Evolutionary conservation across 1,140 invertebrate genomes (phyloP), one percentile per base, ranked within the genome.

Genomic region (Zelostemma sp.): DNA sequence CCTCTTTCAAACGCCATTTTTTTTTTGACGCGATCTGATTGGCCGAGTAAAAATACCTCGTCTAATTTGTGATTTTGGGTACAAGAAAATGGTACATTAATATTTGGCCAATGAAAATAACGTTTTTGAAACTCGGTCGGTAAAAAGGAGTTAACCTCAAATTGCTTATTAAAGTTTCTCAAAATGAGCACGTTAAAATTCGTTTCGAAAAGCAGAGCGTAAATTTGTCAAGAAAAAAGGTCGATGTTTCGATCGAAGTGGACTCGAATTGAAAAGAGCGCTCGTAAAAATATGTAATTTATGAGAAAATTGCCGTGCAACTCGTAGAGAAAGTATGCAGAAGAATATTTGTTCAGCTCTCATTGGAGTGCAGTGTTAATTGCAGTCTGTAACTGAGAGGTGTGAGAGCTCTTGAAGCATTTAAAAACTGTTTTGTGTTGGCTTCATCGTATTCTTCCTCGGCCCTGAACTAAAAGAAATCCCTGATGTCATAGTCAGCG

Each of bases 371-470:
- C 50, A 63, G 69, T 67, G 69, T 72, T 72, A 72, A 72, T 72
- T 72, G 69, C 63, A 71, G 58, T 71, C 55, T 71, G 68, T 71
- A 71, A 71, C 62, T 66, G 68, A 66, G 61, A 65, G 63, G 57
- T 59, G 62, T 17, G 54, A 71, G 68, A 59, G 63, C 68, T 55
- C 68, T 71, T 63, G 59, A 71, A 71, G 63, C 63, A 71, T 62
- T 71, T 71, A 71, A 71, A 71, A 71, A 71, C 62, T 62, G 68
- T 71, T 71, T 71, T 71, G 63, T 71, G 68, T 66, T 66, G 68
- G 58, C 68, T 63, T 66, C 62, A 33, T 63, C 45, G n/a, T 55
- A 49, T 50, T 66, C 50, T 40, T 14, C 33, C 16, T 8, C 38
- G 53, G 58, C 62, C 62, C 63, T 71, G 58, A 71, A 65, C 62